Evolutionary conservation across 37 sponge, comb jelly and placozoan genomes (phyloP), one percentile per base, ranked within the genome.

Genomic region (Haliclona indistincta): DNA sequence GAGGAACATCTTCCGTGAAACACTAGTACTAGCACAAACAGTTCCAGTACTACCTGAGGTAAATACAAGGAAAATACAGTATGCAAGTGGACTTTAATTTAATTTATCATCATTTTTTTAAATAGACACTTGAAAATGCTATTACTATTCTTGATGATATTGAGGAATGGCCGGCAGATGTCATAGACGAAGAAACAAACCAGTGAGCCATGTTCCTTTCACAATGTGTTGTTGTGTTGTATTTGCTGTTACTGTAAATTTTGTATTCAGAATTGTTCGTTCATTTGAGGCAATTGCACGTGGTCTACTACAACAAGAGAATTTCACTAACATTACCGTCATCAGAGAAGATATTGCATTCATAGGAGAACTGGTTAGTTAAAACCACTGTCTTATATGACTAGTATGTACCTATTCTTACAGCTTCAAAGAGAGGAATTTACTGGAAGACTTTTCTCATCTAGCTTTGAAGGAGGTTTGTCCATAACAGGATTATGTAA

Each of bases 261-360:
- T 47, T 47, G 8, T 47, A 47, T 47, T 8, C 13, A 47, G 49
- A 17, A 45, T 73, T 25, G 56, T 73, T 26, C 38, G 69, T 25
- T 84, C 85, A 25, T 84, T 84, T 77, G 85, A 84, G 47, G 29
- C 63, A 3, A 84, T 78, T 30, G 67, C 73, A 53, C 22, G 26
- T 26, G 70, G 63, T 64, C 56, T 84, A 2, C 70, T 72, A 20
- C 38, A 54, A 3, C 78, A 77, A 71, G 67, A 52, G 32, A 34
- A 40, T 32, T 78, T 78, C 54, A 54, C 19, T 39, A 8, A 33
- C 42, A 19, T 84, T 5, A 38, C 33, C 11, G 43, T 69, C 4
- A 22, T 51, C 13, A 44, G 54, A 39, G 67, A 78, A 22, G 54
- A 63, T 15, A 20, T 71, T 0, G 45, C 38, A 0, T 25, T 84